Conservation (phyloP, 2,888 invertebrate species). For the Anticlea derivata region DNA sequence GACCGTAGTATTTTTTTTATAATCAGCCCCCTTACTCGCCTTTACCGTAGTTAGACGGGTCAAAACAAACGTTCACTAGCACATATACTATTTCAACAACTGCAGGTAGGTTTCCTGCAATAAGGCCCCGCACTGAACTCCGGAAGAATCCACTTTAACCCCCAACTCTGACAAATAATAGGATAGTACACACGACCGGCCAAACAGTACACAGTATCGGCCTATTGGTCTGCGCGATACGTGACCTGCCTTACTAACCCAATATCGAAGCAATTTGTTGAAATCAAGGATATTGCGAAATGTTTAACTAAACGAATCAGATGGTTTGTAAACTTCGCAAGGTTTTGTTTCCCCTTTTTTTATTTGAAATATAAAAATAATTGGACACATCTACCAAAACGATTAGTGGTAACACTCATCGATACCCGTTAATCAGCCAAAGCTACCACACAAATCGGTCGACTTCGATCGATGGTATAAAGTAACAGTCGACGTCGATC, state of each 20-base stretch:
- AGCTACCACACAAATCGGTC: no score
- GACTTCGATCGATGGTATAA: no score
- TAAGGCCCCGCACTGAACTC: not conserved
- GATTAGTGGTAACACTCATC: no score
- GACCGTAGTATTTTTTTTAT: no score
- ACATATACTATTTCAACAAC: not conserved
- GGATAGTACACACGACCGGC: constrained; percentile 39
- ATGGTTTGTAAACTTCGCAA: not conserved
- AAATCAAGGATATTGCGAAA: constrained; percentile 38
- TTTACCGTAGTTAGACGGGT: no score
- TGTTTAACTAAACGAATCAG: constrained; percentile 29
- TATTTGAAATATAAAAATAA: no score
- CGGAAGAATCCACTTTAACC: constrained; percentile 25
- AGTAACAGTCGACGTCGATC: no score
- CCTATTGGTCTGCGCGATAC: constrained; percentile 35
- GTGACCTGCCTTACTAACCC: constrained; percentile 44
- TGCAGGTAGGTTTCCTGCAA: not conserved
- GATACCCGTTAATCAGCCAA: no score
- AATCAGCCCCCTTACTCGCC: no score
- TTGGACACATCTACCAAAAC: no score
- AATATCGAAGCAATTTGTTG: constrained; percentile 39
- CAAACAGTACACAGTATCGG: constrained; percentile 30
- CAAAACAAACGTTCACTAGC: not conserved
- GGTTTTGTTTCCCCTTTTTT: no score
- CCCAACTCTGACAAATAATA: constrained; percentile 45